phyloP scores from a whole-genome alignment of 2,113 vertebrate genomes.

The Arenaria interpres region DNA sequence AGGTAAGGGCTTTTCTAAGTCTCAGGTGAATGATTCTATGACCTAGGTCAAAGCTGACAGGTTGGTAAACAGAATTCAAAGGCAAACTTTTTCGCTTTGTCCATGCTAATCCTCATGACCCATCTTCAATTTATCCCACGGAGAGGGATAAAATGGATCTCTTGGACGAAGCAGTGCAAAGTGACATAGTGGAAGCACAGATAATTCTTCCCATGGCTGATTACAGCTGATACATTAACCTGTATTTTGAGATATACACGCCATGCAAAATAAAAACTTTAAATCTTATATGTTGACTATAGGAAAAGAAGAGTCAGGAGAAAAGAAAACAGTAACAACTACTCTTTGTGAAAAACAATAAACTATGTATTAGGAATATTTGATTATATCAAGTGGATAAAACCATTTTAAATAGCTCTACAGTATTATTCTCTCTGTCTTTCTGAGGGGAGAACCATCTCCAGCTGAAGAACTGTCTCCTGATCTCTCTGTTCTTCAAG shows the following conservation, averaged over 20 bases:
- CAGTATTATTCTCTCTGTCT: not conserved
- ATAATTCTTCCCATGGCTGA: not conserved
- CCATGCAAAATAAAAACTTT: not conserved
- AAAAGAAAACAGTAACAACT: not conserved
- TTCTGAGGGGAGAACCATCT: not conserved
- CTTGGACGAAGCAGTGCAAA: not conserved
- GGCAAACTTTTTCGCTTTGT: not conserved
- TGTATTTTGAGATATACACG: not conserved
- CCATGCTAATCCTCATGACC: not conserved
- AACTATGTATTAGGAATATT: not conserved
- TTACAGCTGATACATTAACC: not conserved
- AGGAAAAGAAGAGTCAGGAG: fast-evolving
- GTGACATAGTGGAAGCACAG: not conserved
- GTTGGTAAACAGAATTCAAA: not conserved
- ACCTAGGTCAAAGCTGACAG: not conserved
- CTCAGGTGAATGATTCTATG: not conserved
- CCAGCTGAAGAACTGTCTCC: not conserved
- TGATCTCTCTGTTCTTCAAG: not conserved
- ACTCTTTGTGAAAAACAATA: not conserved
- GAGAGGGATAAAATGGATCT: not conserved
- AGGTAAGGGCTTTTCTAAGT: not conserved
- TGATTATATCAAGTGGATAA: not conserved
- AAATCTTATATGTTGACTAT: not conserved
- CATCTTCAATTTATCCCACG: not conserved
- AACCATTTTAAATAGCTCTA: not conserved